Base-by-base conservation (phyloP, 2,113 vertebrate genomes). In the Loxodonta africana region DNA sequence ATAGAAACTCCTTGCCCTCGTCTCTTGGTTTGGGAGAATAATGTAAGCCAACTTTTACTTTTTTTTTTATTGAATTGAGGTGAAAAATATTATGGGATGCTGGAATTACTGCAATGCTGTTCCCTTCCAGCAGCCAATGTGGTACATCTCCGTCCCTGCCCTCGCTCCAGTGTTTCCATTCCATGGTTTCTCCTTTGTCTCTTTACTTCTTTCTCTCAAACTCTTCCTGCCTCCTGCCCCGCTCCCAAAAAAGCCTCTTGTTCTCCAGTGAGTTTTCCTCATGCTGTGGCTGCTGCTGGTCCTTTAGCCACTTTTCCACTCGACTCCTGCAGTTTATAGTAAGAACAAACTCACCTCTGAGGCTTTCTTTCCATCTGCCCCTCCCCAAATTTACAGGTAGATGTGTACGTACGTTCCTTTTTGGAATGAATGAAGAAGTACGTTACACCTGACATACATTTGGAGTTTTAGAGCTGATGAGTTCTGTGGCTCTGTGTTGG, bases 31-130 rank as follows among this genome's bases (percentile, higher is more conserved):
- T 48, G 65, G 96, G 71, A 97, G 95, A 97, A 77, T 63, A 82
- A 94, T 26, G 84, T 41, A 83, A 96, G 91, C 4, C 4, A 83
- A 98, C 95, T 97, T 98, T 97, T 97, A 97, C 95, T 97, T 96
- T 83, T 44, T 25, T 74, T 71, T 60, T 77, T 73, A 20, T 2
- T 74, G 25, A 69, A 78, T 73, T 53, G 62, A 94, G 94, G 10
- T 94, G 14, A 18, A 88, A 81, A 94, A 91, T 2, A 0, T 76
- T 2, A 0, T 76, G 93, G 92, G 97, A 78, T 83, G 80, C 88
- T 92, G 93, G 83, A 87, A 81, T 93, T 87, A 41, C 33, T n/a
- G 83, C 23, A 0, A 0, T 53, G 48, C 95, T 80, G 21, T 57
- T 46, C 83, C 96, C 96, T 97, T 97, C 96, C 96, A 57, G 88